Conservation (phyloP, 2,113 vertebrate species). For the Tetraodon nigroviridis region DNA sequence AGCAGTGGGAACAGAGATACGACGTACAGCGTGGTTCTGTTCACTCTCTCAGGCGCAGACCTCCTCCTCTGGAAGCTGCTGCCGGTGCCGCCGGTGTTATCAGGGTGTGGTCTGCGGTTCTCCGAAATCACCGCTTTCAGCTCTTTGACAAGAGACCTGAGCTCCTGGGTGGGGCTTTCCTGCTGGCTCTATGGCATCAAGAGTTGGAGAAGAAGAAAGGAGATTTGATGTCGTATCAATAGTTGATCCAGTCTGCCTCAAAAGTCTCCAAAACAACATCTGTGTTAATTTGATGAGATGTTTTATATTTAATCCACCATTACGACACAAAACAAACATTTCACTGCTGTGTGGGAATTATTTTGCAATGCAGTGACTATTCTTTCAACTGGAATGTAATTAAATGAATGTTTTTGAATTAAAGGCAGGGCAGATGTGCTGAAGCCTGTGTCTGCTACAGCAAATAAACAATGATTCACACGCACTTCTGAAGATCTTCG, state of each 20-base stretch:
- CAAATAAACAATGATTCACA: slow-evolving; percentile 49
- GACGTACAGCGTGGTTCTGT: slow-evolving; percentile 45
- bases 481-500: slow-evolving; percentile 13
- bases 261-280: not conserved
- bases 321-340: slow-evolving; percentile 8
- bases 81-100: not conserved
- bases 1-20: slow-evolving; percentile 32
- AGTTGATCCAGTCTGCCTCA: not conserved
- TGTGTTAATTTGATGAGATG: not conserved
- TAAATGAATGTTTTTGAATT: slow-evolving; percentile 33
- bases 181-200: slow-evolving; percentile 44
- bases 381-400: slow-evolving; percentile 46
- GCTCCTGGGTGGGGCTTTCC: slow-evolving; percentile 66
- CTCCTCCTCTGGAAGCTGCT: slow-evolving; percentile 42
- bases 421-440: slow-evolving; percentile 51
- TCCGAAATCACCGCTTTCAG: slow-evolving; percentile 61
- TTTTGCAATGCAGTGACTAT: slow-evolving; percentile 12
- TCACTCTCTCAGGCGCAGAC: slow-evolving; percentile 48
- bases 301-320: not conserved
- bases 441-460: slow-evolving; percentile 23
- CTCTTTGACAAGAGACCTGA: slow-evolving; percentile 70
- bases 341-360: slow-evolving; percentile 4
- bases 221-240: not conserved
- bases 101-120: slow-evolving; percentile 47
- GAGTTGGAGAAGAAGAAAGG: slow-evolving; percentile 12